Evolutionary conservation across 92 coral and sea anemone genomes (phyloP).

Genomic region (Scolanthus callimorphus): DNA sequence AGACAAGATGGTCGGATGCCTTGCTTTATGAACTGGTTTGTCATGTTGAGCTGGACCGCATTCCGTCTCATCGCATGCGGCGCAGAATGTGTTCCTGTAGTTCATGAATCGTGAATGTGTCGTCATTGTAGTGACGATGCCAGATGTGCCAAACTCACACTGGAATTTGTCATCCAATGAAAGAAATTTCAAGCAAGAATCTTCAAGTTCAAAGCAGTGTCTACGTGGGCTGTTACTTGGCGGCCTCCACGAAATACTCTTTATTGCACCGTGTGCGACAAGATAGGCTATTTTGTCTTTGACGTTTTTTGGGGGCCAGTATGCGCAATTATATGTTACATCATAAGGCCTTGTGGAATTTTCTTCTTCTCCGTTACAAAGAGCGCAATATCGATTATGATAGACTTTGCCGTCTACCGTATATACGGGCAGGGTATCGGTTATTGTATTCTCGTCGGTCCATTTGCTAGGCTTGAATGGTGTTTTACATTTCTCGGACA

Average conservation of each 20-base stretch:
- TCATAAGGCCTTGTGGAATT: constrained; percentile 2
- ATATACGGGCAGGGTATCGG: constrained; percentile 32
- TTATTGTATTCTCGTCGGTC: background rate
- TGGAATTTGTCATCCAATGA: too few relatives aligned
- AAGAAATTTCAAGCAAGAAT: too few relatives aligned
- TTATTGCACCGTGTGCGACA: constrained; percentile 13
- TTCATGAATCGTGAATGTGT: too few relatives aligned
- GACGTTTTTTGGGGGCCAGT: constrained; percentile 6
- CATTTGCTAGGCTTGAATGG: background rate
- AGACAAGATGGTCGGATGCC: too few relatives aligned
- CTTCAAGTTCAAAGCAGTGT: constrained; percentile 1
- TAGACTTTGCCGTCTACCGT: constrained; percentile 39
- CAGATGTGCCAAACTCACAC: too few relatives aligned
- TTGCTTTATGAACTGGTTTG: too few relatives aligned
- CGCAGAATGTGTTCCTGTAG: constrained; percentile 44
- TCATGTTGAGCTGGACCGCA: background rate
- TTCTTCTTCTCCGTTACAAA: constrained; percentile 22
- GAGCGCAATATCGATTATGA: constrained; percentile 51
- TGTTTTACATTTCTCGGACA: background rate
- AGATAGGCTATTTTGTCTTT: constrained; percentile 12
- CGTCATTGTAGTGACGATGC: too few relatives aligned
- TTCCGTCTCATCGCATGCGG: background rate
- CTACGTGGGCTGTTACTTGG: constrained; percentile 9
- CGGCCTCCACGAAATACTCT: constrained; percentile 4
- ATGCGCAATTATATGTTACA: constrained; percentile 4